Evolutionary conservation across 2,888 invertebrate genomes (phyloP), one percentile per base, ranked within the genome.

Genomic region (Helleia helle): DNA sequence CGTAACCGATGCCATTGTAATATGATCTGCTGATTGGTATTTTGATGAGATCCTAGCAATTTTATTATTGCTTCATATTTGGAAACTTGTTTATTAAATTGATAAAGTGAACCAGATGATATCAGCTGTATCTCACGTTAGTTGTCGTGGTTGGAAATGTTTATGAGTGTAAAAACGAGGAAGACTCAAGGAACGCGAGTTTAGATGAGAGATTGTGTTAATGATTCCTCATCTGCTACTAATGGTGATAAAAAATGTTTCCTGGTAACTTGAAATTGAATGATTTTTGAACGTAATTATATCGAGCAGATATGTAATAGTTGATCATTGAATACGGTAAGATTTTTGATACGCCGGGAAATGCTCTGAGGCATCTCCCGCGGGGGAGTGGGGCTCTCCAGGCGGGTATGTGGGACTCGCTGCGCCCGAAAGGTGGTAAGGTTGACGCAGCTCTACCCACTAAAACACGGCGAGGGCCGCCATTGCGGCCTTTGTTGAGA

Each of bases 1-100:
- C 69, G 66, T 68, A 58, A 58, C 57, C 54, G 56, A 58, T 58
- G 68, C 62, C 62, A 57, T 55, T 58, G 63, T 59, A 65, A 70
- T 71, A 63, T 62, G 65, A 71, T 69, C 71, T 62, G 59, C 62
- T 63, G 71, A 74, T 72, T 64, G 74, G 73, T 66, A 65, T 72
- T 72, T 71, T 70, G 72, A 74, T 75, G 70, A 66, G 70, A 60
- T 58, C 55, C 54, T 56, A 58, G 56, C 58, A 54, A 57, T 58
- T 55, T 62, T 65, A 66, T 64, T 65, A 58, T 61, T 54, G 49
- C 56, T 55, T 52, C 54, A 57, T 56, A 56, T 56, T 57, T 57
- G 58, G 58, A 50, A 57, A 55, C 56, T 51, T 49, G 55, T 55
- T 57, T 58, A 57, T 56, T 54, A 54, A 53, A 54, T 51, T 51